Percentiles rank a stretch among this genome's conserved stretches.
These are phyloP conservation scores for Cybosia mesomella DNA, from an alignment of 2,888 invertebrate species.

Conservation along the genomic window DNA sequence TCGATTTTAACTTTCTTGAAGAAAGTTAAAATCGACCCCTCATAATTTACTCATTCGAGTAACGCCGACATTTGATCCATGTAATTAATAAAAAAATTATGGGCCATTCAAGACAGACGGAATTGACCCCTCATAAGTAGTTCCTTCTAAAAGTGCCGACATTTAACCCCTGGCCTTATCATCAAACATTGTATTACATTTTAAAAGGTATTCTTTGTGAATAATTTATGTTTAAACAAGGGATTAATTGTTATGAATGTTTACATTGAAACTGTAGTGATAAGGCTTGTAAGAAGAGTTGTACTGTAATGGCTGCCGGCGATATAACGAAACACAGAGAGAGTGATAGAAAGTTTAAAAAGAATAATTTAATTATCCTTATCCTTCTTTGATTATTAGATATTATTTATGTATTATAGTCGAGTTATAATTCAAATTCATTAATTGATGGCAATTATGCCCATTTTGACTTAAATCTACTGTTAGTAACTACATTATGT, in stretches of 20 bases:
- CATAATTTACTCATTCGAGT: no score
- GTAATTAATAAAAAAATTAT: not conserved
- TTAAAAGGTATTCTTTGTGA: constrained; percentile 25
- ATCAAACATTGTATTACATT: constrained; percentile 43
- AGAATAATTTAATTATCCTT: not conserved
- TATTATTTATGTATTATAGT: not conserved
- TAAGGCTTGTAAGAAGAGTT: constrained; percentile 23
- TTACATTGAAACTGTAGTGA: constrained; percentile 34
- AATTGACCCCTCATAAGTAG: constrained; percentile 5
- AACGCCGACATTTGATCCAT: not conserved
- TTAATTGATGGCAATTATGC: no score
- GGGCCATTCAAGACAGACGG: not conserved
- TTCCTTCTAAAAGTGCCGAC: not conserved
- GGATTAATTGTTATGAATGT: constrained; percentile 31
- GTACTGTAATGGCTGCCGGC: constrained; percentile 1
- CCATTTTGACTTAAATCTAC: no score
- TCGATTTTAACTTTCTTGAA: no score
- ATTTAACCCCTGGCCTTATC: constrained; percentile 6
- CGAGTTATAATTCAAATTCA: no score
- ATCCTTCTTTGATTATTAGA: not conserved
- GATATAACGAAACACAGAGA: not conserved
- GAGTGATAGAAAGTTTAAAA: constrained; percentile 2
- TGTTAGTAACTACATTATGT: no score
- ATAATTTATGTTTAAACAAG: constrained; percentile 25
- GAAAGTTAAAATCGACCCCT: no score